These are phyloP conservation scores for Noctilio leporinus DNA, from an alignment of 2,113 vertebrate genomes.

Conservation along the genomic window DNA sequence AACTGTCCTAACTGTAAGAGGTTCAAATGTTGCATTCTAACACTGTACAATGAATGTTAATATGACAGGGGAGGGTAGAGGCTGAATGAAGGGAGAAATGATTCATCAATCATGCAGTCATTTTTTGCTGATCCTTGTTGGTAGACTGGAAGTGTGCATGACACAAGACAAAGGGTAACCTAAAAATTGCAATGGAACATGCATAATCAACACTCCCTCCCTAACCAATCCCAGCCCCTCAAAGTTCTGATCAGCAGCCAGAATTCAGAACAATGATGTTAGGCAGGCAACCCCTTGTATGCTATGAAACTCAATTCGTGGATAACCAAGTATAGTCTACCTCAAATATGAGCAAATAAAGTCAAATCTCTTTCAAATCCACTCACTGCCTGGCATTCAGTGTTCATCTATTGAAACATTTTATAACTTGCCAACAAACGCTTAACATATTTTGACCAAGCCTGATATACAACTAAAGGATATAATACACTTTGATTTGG, in stretches of 20 bases:
- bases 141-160: not conserved
- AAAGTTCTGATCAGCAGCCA: not conserved
- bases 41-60: not conserved
- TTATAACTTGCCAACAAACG: not conserved
- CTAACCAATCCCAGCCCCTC: not conserved
- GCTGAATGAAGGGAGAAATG: not conserved
- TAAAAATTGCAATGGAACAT: not conserved
- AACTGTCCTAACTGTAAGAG: not conserved
- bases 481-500: not conserved
- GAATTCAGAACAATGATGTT: not conserved
- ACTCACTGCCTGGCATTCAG: not conserved
- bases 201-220: not conserved
- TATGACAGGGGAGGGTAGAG: not conserved
- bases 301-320: not conserved
- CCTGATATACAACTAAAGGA: not conserved
- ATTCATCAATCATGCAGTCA: not conserved
- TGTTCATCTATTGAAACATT: not conserved
- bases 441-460: slow-evolving; percentile 4
- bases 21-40: not conserved
- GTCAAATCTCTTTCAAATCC: not conserved
- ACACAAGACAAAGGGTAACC: not conserved
- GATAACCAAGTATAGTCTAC: not conserved
- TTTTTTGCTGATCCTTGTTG: not conserved
- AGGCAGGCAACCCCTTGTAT: not conserved
- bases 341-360: slow-evolving; percentile 6